Percentiles rank a stretch among this genome's conserved stretches.
Evolutionary conservation across 2,113 vertebrate species (phyloP).

Genomic region (Peromyscus maniculatus): DNA sequence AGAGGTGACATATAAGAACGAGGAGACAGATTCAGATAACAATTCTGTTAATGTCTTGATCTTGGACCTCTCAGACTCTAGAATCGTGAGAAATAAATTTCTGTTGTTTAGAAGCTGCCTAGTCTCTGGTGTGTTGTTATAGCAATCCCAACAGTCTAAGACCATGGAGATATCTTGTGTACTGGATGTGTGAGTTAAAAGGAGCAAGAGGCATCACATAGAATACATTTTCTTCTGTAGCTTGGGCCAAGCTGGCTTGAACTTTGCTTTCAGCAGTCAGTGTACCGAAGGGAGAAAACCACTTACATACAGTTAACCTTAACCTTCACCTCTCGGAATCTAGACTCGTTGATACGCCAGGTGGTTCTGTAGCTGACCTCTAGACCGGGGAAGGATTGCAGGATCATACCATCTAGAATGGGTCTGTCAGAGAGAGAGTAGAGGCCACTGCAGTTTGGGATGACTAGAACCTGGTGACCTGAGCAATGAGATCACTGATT

Average conservation of each 20-base stretch:
- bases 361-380: background rate
- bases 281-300: background rate
- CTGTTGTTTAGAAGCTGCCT: background rate
- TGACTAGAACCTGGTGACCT: constrained; percentile 63
- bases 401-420: background rate
- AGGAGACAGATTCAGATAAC: background rate
- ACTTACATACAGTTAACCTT: background rate
- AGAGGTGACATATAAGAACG: background rate
- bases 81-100: background rate
- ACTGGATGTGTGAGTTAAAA: background rate
- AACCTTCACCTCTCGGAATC: background rate
- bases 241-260: background rate
- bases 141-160: too few species aligned
- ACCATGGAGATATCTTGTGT: background rate
- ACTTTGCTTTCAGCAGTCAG: background rate
- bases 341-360: background rate
- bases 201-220: background rate
- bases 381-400: background rate
- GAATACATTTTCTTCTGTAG: constrained; percentile 35
- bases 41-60: background rate
- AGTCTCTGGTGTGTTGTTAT: background rate
- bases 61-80: background rate
- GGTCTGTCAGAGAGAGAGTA: constrained; percentile 33
- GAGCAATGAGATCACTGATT: background rate
- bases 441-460: constrained; percentile 37